Conservation (phyloP, 2,113 vertebrate genomes). For the Platycercus adscitus region DNA sequence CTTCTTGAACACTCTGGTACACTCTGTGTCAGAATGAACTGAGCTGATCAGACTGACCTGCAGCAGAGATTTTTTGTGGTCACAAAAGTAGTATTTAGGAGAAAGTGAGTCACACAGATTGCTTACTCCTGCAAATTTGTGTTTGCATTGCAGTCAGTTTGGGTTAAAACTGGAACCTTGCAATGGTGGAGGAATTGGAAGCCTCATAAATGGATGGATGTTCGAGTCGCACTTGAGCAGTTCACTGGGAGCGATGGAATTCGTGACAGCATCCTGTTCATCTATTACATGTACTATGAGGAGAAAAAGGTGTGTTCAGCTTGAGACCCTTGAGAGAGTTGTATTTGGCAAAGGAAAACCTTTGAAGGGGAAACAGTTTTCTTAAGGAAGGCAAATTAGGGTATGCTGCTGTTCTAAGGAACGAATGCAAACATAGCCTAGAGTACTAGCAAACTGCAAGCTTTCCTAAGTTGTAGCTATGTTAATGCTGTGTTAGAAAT, state of each 20-base stretch:
- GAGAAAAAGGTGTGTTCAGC: slow-evolving; percentile 89
- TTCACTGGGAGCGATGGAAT: slow-evolving; percentile 89
- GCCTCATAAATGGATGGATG: slow-evolving; percentile 93
- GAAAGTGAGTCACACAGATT: neutral
- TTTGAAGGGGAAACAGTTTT: neutral
- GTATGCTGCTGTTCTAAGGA: neutral
- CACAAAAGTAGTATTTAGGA: neutral
- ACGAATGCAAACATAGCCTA: neutral
- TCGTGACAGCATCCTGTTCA: slow-evolving; percentile 93
- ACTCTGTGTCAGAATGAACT: neutral
- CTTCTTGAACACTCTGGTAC: neutral
- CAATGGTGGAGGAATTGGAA: slow-evolving; percentile 99
- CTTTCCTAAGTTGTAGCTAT: neutral
- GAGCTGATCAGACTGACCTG: neutral
- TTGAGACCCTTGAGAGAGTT: neutral
- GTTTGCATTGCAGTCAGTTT: slow-evolving; percentile 84
- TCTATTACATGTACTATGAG: slow-evolving; percentile 91
- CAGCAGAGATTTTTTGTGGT: neutral
- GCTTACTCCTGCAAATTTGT: neutral
- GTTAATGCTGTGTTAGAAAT: neutral
- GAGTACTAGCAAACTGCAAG: neutral
- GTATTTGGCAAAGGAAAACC: neutral
- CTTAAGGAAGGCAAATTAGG: neutral
- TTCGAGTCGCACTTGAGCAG: slow-evolving; percentile 93
- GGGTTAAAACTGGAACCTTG: slow-evolving; percentile 94